Evolutionary conservation across 1,140 invertebrate species (phyloP), one percentile per base, ranked within the genome.

Genomic region (Oreohelix idahoensis): DNA sequence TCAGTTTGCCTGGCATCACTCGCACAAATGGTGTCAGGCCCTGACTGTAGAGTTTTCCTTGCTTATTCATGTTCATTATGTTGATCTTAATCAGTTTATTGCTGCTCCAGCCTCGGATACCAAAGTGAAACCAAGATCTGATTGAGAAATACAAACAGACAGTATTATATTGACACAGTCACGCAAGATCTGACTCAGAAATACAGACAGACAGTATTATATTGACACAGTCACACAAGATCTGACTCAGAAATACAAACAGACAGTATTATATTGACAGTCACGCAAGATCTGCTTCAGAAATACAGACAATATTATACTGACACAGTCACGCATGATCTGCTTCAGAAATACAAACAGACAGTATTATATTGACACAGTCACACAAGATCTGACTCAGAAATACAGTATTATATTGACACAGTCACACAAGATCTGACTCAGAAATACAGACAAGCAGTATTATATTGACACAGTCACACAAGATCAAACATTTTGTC

Each of bases 101-200:
- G 26, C 94, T 93, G 75, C 88, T 88, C 82, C 94, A 94, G 69
- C 94, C 95, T 93, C 88, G 77, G 86, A 98, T 93, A n/a, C 96
- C 96, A 94, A 98, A 98, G 90, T 97, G 96, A 93, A 98, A 98
- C 97, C 97, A 98, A 1, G 97, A 97, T 84, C 96, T 93, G 82
- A 15, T 39, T 4, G 26, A 66, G 53, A 35, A 11, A 58, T 66
- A 15, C 4, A 38, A 66, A 80, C 20, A 63, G 23, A 15, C 53
- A 58, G 17, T 11, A 58, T 58, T n/a, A 58, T 58, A 58, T 23
- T 11, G 17, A 49, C 45, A 49, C 17, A n/a, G n/a, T n/a, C n/a
- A n/a, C n/a, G n/a, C 97, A 98, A 1, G 97, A 97, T 84, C 96
- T n/a, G n/a, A n/a, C n/a, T n/a, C n/a, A n/a, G n/a, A n/a, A n/a